These are phyloP conservation scores for Microplitis manilae DNA, from an alignment of 2,888 invertebrate genomes.

Conservation along the genomic window DNA sequence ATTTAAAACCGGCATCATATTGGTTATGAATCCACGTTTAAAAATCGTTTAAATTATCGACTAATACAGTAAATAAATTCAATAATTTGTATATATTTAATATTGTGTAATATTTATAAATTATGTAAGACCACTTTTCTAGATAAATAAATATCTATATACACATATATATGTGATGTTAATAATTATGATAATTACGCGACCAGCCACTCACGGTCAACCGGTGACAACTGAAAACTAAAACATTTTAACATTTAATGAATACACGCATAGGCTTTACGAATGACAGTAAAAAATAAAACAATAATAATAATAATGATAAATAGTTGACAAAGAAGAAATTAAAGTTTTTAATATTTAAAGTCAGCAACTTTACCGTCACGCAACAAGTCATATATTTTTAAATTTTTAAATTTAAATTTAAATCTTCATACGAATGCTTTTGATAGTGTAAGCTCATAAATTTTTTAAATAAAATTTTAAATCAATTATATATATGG, in stretches of 20 bases:
- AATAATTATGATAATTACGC: background rate
- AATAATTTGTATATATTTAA: too few relatives aligned
- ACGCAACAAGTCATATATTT: background rate
- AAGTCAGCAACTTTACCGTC: background rate
- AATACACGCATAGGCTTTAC: background rate
- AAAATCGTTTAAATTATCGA: too few relatives aligned
- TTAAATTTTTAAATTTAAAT: background rate
- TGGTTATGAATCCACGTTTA: constrained; percentile 1
- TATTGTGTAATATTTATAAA: background rate
- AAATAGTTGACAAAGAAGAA: background rate
- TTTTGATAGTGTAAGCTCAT: background rate
- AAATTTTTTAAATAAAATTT: too few relatives aligned
- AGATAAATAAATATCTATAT: background rate
- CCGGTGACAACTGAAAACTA: background rate
- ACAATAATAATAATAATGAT: background rate
- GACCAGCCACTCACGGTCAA: background rate
- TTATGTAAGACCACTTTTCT: background rate
- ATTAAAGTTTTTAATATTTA: background rate
- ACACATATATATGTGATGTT: background rate
- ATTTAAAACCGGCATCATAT: constrained; percentile 8
- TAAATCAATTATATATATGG: too few relatives aligned
- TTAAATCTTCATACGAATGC: background rate
- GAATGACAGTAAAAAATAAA: background rate
- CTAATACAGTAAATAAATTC: too few relatives aligned
- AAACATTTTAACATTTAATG: background rate